Conservation (phyloP, 2,888 invertebrate genomes). For the Caenorhabditis sp. region DNA sequence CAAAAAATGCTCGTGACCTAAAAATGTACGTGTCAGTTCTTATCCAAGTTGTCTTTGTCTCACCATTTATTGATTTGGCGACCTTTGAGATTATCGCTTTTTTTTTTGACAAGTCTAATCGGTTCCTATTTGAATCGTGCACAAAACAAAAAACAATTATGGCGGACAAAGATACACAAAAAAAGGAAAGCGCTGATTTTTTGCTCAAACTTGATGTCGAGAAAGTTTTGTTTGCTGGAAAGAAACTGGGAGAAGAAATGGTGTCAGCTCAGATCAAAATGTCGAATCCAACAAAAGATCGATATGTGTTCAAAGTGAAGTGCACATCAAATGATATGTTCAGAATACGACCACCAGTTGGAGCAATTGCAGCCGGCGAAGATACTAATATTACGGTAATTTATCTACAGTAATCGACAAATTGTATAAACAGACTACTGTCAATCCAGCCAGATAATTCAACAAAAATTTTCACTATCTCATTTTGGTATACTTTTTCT, state of each 20-base stretch:
- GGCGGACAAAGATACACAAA: conserved; percentile 6
- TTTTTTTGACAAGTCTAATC: conserved; percentile 1
- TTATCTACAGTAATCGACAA: not conserved
- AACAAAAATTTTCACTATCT: too few species aligned
- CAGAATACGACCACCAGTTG: conserved; percentile 58
- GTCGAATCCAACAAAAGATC: conserved; percentile 51
- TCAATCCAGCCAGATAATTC: too few species aligned
- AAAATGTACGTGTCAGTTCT: not conserved
- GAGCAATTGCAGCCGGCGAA: conserved; percentile 36
- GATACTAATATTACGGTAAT: not conserved
- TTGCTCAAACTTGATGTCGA: conserved; percentile 6
- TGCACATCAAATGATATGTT: conserved; percentile 64
- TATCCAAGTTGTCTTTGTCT: not conserved
- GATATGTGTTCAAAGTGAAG: conserved; percentile 54
- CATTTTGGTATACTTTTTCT: too few species aligned
- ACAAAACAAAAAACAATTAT: not conserved
- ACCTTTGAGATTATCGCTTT: not conserved
- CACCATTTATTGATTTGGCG: not conserved
- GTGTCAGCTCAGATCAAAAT: conserved; percentile 41
- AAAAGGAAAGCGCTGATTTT: conserved; percentile 5
- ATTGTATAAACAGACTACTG: too few species aligned
- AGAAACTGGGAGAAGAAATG: conserved; percentile 51
- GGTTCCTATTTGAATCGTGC: not conserved
- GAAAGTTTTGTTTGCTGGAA: conserved; percentile 2
- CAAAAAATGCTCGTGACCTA: not conserved